Evolutionary conservation across 2,888 invertebrate species (phyloP).

Genomic region (Eledone cirrhosa): DNA sequence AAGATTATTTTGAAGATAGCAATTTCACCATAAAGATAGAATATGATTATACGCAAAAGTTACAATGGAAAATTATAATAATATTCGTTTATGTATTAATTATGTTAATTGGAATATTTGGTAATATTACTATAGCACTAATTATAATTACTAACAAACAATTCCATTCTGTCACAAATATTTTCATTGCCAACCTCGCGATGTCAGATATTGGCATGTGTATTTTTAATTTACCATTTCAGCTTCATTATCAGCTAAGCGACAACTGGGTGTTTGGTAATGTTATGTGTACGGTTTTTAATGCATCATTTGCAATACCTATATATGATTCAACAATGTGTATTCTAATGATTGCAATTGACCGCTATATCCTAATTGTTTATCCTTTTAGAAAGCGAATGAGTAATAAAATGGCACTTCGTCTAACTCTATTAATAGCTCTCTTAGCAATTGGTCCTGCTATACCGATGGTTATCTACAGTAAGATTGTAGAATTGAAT

Average conservation of each 20-base stretch:
- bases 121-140: conserved; percentile 79
- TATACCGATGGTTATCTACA: conserved; percentile 85
- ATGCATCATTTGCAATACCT: conserved; percentile 83
- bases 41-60: neutral
- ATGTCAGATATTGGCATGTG: conserved; percentile 92
- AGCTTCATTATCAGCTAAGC: conserved; percentile 90
- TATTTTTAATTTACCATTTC: conserved; percentile 91
- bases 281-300: conserved; percentile 86
- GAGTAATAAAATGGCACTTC: conserved; percentile 83
- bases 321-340: conserved; percentile 97
- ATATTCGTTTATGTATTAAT: conserved; percentile 76
- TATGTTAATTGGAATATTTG: conserved; percentile 78
- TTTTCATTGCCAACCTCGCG: conserved; percentile 94
- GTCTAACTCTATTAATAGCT: conserved; percentile 81
- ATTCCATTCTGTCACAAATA: conserved; percentile 96
- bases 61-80: conserved; percentile 27
- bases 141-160: conserved; percentile 90
- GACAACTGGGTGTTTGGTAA: conserved; percentile 90
- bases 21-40: neutral
- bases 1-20: neutral
- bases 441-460: conserved; percentile 88
- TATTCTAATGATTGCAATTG: conserved; percentile 93
- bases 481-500: conserved; percentile 35
- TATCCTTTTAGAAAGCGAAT: conserved; percentile 91
- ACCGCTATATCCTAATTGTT: conserved; percentile 94